A percentile compares a stretch with the other conserved stretches of the same genome.
Evolutionary conservation across 1,140 invertebrate genomes (phyloP).

Genomic region (Tetranychus cinnabarinus): DNA sequence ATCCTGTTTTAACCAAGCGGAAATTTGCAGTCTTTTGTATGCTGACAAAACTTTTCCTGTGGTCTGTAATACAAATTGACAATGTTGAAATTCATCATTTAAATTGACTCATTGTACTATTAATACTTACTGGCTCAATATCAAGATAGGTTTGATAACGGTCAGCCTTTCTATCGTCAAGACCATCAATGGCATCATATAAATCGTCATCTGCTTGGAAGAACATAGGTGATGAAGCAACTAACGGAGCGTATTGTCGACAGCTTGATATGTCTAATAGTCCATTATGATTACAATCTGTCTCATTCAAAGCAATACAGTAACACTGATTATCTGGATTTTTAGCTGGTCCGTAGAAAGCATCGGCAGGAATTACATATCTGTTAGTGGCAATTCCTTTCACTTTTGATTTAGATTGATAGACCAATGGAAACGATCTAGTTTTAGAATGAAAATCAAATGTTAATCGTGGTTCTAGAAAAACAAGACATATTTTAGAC

Average conservation of each 20-base stretch:
- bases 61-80: neutral
- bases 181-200: slow-evolving; percentile 11
- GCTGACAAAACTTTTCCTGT: neutral
- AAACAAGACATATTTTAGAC: neutral
- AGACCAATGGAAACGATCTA: slow-evolving; percentile 13
- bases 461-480: neutral
- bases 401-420: slow-evolving; percentile 13
- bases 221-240: slow-evolving; percentile 18
- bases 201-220: slow-evolving; percentile 13
- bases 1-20: neutral
- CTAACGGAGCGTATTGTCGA: slow-evolving; percentile 15
- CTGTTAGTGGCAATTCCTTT: slow-evolving; percentile 12
- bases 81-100: neutral
- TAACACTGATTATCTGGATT: slow-evolving; percentile 13
- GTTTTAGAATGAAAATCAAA: neutral
- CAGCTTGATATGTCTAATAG: slow-evolving; percentile 15
- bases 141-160: slow-evolving; percentile 18
- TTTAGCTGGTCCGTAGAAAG: slow-evolving; percentile 4
- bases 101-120: slow-evolving; percentile 4
- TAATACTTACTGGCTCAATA: slow-evolving; percentile 15
- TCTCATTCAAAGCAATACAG: slow-evolving; percentile 6
- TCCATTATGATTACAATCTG: slow-evolving; percentile 11
- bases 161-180: slow-evolving; percentile 12
- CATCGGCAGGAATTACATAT: slow-evolving; percentile 11
- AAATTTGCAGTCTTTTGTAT: neutral